Conservation (phyloP, 1,140 invertebrate genomes). For the Papilio aristodemus region DNA sequence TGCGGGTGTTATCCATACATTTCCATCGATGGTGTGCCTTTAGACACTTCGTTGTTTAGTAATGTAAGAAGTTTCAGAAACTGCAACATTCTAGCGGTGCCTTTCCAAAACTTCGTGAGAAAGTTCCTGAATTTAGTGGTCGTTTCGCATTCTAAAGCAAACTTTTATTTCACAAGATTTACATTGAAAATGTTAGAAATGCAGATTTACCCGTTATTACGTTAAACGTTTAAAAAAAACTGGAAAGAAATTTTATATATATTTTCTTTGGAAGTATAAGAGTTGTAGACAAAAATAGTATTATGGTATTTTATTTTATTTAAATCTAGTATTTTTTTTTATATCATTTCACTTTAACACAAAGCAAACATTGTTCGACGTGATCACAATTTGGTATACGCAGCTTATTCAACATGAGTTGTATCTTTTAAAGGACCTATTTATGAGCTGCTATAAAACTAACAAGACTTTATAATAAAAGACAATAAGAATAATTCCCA, state of each 20-base stretch:
- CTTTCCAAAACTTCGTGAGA: conserved; percentile 34
- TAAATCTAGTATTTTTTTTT: no score
- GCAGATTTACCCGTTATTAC: conserved; percentile 19
- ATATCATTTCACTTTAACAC: neutral
- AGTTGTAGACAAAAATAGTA: no score
- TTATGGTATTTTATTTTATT: no score
- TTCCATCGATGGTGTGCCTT: neutral
- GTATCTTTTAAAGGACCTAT: conserved; percentile 11
- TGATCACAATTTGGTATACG: conserved; percentile 1
- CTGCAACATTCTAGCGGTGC: conserved; percentile 18
- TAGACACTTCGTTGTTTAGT: conserved; percentile 24
- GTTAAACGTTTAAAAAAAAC: neutral
- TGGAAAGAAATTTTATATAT: neutral
- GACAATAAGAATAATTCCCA: conserved; percentile 33
- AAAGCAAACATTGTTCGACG: conserved; percentile 5
- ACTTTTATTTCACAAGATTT: conserved; percentile 19
- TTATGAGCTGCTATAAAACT: conserved; percentile 27
- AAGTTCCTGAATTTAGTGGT: conserved; percentile 23
- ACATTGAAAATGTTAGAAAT: conserved; percentile 18
- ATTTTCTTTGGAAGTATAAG: neutral
- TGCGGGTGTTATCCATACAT: neutral
- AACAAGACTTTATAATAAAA: conserved; percentile 28
- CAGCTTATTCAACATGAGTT: conserved; percentile 14
- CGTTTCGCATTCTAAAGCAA: conserved; percentile 26
- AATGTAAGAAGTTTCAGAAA: conserved; percentile 32